Evolutionary conservation across 2,888 invertebrate genomes (phyloP), one percentile per base, ranked within the genome.

Genomic region (Antheraea assamensis): DNA sequence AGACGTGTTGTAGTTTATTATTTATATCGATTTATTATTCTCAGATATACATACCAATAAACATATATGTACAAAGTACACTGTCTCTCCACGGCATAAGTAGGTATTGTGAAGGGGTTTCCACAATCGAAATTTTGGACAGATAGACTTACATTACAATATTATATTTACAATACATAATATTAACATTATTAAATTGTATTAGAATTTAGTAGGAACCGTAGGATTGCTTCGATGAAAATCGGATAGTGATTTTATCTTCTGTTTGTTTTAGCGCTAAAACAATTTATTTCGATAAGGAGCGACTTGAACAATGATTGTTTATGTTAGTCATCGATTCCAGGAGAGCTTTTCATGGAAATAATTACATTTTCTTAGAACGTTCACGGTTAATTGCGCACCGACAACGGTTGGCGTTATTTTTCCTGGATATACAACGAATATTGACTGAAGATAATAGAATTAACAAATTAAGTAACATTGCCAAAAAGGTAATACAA

Each of bases 401-500:
- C 13, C 8, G 58, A 58, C 3, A 21, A 55, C 19, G 5, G 55
- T 21, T 21, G 55, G 1, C 21, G 55, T 58, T 58, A 55, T n/a
- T 24, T 58, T n/a, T 58, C 21, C n/a, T 58, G n/a, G n/a, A n/a
- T n/a, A 58, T 58, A 24, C 2, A 58, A 24, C 24, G 5, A 24
- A 24, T 24, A 58, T 24, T 58, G 24, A 7, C 58, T 58, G 24
- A 24, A 58, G 58, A 58, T 24, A 58, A 58, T 58, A 24, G 21
- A 58, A 58, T 58, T 58, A 58, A 58, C 52, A 52, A 52, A 52
- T 52, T 52, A 52, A 52, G 58, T 58, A 58, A 58, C 58, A 58
- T 58, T 24, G 24, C 58, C 24, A 58, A 24, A 58, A 58, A 58
- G 24, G 58, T 24, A 58, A 58, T 58, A 58, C 58, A 58, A 58